Evolutionary conservation across 2,888 invertebrate species (phyloP).

Genomic region (Lasius fuliginosus): DNA sequence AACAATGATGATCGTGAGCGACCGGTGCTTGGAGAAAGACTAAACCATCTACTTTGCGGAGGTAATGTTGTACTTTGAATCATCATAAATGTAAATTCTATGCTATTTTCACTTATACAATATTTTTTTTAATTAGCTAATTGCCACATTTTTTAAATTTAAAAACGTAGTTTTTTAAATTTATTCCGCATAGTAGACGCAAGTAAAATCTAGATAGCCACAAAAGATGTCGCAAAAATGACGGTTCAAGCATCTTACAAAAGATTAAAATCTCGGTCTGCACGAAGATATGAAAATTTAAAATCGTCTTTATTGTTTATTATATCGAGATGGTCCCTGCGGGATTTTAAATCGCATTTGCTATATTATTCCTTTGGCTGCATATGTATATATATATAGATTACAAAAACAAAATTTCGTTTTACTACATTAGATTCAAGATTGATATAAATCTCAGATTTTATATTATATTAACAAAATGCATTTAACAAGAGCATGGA

Average conservation of each 20-base stretch:
- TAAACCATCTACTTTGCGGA: constrained; percentile 33
- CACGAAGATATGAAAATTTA: constrained; percentile 62
- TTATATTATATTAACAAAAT: constrained; percentile 26
- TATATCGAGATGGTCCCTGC: constrained; percentile 78
- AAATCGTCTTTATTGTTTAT: constrained; percentile 63
- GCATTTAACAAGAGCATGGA: constrained; percentile 50
- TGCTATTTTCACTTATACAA: constrained; percentile 7
- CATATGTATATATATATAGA: constrained; percentile 11
- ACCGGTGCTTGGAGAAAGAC: constrained; percentile 12
- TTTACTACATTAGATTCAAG: constrained; percentile 40
- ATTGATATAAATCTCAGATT: constrained; percentile 47
- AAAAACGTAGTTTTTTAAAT: neutral
- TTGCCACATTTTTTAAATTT: neutral
- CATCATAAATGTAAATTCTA: constrained; percentile 30
- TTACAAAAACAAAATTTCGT: constrained; percentile 67
- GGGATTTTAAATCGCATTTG: constrained; percentile 74
- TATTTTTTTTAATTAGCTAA: constrained; percentile 27
- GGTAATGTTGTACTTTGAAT: constrained; percentile 51
- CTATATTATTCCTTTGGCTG: constrained; percentile 44
- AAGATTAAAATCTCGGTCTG: constrained; percentile 59
- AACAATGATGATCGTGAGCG: constrained; percentile 43
- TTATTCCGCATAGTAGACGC: constrained; percentile 1
- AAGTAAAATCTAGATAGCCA: constrained; percentile 39
- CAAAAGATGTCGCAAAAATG: constrained; percentile 27
- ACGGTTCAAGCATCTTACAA: constrained; percentile 54